A percentile compares a stretch with the other conserved stretches of the same genome.
These are phyloP conservation scores for Drosophila lutescens DNA, from an alignment of 2,888 invertebrate genomes.

Conservation along the genomic window DNA sequence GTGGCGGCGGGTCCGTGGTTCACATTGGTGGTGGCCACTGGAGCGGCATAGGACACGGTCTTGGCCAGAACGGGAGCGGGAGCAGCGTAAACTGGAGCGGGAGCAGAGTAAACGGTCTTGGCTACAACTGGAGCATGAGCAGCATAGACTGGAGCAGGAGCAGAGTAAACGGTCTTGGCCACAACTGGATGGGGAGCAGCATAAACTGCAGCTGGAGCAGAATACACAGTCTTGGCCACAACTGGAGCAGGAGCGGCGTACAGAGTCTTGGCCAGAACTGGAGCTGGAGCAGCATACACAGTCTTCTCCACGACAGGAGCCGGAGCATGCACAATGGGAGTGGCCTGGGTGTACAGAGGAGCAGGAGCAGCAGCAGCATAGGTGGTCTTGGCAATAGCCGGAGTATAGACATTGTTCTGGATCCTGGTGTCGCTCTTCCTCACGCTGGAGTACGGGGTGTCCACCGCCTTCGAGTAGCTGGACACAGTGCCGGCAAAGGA, in stretches of 20 bases:
- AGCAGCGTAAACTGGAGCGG: conserved; percentile 29
- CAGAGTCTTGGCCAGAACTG: conserved; percentile 70
- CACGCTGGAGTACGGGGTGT: conserved; percentile 87
- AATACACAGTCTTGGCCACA: conserved; percentile 58
- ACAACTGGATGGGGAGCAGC: conserved; percentile 74
- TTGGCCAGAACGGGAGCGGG: conserved; percentile 48
- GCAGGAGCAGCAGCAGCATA: conserved; percentile 78
- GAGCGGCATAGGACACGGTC: conserved; percentile 44
- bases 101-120: conserved; percentile 54
- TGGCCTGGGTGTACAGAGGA: conserved; percentile 69
- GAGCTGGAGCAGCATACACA: conserved; percentile 61
- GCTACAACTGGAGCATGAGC: conserved; percentile 52
- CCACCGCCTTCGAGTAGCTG: conserved; percentile 86
- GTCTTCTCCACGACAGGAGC: conserved; percentile 79
- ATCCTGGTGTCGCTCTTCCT: conserved; percentile 86
- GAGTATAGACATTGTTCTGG: conserved; percentile 86
- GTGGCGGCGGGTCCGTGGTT: conserved; percentile 74
- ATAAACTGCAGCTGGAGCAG: conserved; percentile 54
- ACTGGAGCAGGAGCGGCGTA: conserved; percentile 62
- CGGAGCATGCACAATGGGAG: conserved; percentile 56
- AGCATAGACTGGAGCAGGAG: conserved; percentile 33
- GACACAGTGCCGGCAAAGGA: conserved; percentile 86
- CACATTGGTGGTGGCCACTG: conserved; percentile 66
- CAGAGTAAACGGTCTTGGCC: conserved; percentile 61
- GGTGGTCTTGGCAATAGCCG: conserved; percentile 76